Conservation (phyloP, 2,888 invertebrate species). For the Harpalus rufipes region DNA sequence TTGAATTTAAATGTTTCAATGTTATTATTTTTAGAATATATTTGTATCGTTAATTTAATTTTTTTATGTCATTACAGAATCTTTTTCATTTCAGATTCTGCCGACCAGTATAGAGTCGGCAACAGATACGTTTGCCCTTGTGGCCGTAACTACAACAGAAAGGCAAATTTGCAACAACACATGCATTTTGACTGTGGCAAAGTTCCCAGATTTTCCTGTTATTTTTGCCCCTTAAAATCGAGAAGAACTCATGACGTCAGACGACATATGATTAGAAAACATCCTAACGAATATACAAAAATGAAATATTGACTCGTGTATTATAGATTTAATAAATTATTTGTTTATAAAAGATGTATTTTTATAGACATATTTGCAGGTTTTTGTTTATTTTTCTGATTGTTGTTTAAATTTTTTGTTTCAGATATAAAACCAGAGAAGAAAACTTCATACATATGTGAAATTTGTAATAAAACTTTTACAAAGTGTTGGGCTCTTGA, state of each 20-base stretch:
- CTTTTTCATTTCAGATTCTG: background rate
- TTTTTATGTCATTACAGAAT: background rate
- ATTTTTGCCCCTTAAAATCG: slow-evolving; percentile 76
- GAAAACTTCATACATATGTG: slow-evolving; percentile 30
- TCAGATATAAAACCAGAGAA: slow-evolving; percentile 21
- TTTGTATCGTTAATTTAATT: too few relatives aligned
- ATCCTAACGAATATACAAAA: slow-evolving; percentile 76
- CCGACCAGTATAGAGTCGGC: slow-evolving; percentile 41
- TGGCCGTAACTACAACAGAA: slow-evolving; percentile 46
- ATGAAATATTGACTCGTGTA: background rate
- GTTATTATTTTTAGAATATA: too few relatives aligned
- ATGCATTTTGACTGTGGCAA: slow-evolving; percentile 78
- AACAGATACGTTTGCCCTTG: slow-evolving; percentile 60
- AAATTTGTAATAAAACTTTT: slow-evolving; percentile 59
- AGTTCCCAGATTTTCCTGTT: slow-evolving; percentile 77
- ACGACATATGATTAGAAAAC: slow-evolving; percentile 86
- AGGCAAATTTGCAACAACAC: slow-evolving; percentile 50
- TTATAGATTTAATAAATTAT: background rate
- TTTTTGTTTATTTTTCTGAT: background rate
- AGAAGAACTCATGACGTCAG: slow-evolving; percentile 88
- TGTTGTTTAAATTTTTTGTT: slow-evolving; percentile 53
- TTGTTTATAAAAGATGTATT: background rate
- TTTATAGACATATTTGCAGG: background rate
- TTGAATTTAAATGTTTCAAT: too few relatives aligned
- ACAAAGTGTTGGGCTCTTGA: slow-evolving; percentile 49